phyloP scores from a whole-genome alignment of 2,113 vertebrate genomes.

The Cephalopholis sonnerati region DNA sequence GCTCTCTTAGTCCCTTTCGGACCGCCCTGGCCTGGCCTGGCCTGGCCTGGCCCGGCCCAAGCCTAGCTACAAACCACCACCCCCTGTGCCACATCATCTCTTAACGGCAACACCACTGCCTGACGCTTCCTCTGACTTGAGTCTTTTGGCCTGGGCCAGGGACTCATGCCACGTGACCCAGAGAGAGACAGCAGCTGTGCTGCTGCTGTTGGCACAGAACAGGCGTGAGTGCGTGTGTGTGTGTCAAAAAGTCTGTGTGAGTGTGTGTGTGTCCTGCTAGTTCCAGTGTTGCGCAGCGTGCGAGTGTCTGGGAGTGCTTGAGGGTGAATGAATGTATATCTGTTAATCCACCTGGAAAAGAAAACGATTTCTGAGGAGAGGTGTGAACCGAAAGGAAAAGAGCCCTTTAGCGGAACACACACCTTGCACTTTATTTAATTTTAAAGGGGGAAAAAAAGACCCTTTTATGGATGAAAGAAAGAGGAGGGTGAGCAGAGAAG shows the following conservation, averaged over 20 bases:
- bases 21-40: slow-evolving; percentile 17
- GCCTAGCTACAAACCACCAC: slow-evolving; percentile 67
- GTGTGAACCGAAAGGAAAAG: slow-evolving; percentile 51
- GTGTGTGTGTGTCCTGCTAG: slow-evolving; percentile 9
- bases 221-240: slow-evolving; percentile 22
- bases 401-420: slow-evolving; percentile 57
- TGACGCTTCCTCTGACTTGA: slow-evolving; percentile 74
- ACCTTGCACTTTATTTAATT: slow-evolving; percentile 70
- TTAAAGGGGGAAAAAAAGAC: slow-evolving; percentile 16
- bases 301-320: slow-evolving; percentile 19
- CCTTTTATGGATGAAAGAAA: slow-evolving; percentile 5
- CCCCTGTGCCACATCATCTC: slow-evolving; percentile 80
- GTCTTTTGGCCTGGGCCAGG: slow-evolving; percentile 47
- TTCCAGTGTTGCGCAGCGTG: neutral
- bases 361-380: slow-evolving; percentile 26
- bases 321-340: slow-evolving; percentile 51
- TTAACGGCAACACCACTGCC: slow-evolving; percentile 82
- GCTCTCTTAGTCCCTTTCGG: slow-evolving; percentile 48
- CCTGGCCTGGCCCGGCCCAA: slow-evolving; percentile 49
- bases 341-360: slow-evolving; percentile 26
- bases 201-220: slow-evolving; percentile 56
- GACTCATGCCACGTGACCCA: slow-evolving; percentile 53
- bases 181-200: slow-evolving; percentile 54
- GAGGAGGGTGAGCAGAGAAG: slow-evolving; percentile 40
- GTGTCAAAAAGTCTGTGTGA: slow-evolving; percentile 7